A percentile compares a stretch with the other conserved stretches of the same genome.
phyloP scores from a whole-genome alignment of 2,797 vertebrate species.

The Xerus rutilus region DNA sequence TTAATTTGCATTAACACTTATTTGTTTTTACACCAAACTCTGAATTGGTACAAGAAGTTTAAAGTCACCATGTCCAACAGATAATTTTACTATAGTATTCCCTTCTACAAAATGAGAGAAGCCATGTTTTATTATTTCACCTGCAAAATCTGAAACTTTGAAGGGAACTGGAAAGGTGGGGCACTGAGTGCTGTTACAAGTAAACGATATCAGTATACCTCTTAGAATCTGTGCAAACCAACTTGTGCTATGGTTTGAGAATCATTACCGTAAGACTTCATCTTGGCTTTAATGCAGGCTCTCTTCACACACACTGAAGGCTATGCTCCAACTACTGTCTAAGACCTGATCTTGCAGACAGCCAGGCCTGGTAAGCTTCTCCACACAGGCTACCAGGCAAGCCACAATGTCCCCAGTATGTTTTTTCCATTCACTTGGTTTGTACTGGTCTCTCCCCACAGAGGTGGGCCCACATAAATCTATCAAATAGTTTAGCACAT shows the following conservation, averaged over 20 bases:
- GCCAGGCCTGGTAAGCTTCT: background rate
- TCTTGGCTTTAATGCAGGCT: background rate
- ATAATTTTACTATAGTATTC: background rate
- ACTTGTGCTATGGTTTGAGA: background rate
- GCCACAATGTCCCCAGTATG: background rate
- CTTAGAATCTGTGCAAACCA: background rate
- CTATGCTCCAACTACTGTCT: background rate
- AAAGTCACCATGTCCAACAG: conserved; percentile 28
- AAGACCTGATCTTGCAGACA: background rate
- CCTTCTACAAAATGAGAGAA: background rate
- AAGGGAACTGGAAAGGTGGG: background rate
- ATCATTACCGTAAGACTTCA: background rate
- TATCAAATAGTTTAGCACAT: background rate
- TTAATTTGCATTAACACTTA: background rate
- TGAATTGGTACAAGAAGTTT: conserved; percentile 9
- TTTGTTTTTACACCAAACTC: conserved; percentile 31
- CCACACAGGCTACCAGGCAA: background rate
- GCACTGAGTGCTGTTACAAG: background rate
- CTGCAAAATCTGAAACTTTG: background rate
- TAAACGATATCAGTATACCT: background rate
- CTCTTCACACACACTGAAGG: background rate
- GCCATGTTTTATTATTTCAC: conserved; percentile 19
- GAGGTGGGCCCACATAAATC: background rate
- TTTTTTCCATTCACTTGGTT: background rate
- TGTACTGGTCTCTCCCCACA: background rate